Conservation (phyloP, 2,113 vertebrate genomes). For the Zapus hudsonius region DNA sequence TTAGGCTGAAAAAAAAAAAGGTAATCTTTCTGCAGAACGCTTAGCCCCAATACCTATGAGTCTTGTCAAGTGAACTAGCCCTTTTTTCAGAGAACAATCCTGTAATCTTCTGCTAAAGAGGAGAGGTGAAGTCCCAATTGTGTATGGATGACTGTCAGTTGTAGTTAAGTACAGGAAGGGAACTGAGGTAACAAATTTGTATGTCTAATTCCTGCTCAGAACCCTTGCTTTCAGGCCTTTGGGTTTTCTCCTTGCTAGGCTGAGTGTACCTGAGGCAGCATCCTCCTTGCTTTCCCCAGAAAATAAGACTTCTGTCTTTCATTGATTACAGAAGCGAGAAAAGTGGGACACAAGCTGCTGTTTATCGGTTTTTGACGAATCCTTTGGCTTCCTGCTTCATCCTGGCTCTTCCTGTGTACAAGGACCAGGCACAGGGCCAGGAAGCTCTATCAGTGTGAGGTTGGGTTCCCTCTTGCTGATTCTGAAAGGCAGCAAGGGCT, state of each 20-base stretch:
- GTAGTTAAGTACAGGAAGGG: not conserved
- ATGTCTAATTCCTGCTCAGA: not conserved
- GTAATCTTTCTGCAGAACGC: not conserved
- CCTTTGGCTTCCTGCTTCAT: not conserved
- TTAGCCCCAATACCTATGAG: not conserved
- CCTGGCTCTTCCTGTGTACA: no score
- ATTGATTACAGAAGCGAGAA: not conserved
- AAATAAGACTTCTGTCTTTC: not conserved
- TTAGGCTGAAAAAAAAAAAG: not conserved
- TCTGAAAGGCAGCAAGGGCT: not conserved
- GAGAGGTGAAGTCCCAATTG: accelerated
- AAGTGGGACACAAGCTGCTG: not conserved
- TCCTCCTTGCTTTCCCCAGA: not conserved
- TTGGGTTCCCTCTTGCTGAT: no score
- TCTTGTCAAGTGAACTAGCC: not conserved
- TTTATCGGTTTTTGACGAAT: not conserved
- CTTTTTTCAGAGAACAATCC: not conserved
- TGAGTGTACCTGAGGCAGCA: not conserved
- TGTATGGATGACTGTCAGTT: not conserved
- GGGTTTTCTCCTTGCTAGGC: not conserved
- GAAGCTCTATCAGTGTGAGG: not conserved
- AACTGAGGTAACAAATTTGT: not conserved
- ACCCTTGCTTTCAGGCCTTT: not conserved
- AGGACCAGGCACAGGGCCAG: not conserved
- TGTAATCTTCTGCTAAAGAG: not conserved